Evolutionary conservation across 2,113 vertebrate species (phyloP).

Genomic region (Tamias sibiricus): DNA sequence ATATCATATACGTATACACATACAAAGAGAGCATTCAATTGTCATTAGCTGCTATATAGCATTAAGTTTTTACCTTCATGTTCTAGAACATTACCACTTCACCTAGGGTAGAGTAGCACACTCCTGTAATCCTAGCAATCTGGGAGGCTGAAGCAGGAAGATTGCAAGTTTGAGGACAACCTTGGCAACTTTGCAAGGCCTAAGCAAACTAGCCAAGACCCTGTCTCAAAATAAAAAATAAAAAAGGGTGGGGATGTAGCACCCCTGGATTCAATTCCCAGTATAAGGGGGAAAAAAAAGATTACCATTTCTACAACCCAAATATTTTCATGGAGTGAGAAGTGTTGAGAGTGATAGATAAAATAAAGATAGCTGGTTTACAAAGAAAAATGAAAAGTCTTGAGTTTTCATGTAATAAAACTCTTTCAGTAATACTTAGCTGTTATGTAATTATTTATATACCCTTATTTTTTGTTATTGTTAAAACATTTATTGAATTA

Average conservation of each 20-base stretch:
- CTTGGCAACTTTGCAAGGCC: no score
- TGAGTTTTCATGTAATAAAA: constrained; percentile 31
- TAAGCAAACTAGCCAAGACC: no score
- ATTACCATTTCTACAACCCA: not conserved
- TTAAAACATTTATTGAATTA: constrained; percentile 25
- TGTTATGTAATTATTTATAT: not conserved
- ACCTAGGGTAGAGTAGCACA: no score
- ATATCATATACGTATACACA: not conserved
- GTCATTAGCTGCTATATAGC: not conserved
- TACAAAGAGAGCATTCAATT: not conserved
- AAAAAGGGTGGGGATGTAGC: no score
- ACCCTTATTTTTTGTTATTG: not conserved
- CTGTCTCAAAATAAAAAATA: no score
- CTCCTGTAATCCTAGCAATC: no score
- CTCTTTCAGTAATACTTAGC: not conserved
- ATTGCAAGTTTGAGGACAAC: no score
- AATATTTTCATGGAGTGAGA: not conserved
- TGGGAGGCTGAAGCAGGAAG: no score
- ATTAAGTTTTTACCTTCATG: constrained; percentile 30
- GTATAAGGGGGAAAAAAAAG: no score
- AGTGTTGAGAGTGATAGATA: not conserved
- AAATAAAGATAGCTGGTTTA: constrained; percentile 9
- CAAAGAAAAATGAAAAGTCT: not conserved
- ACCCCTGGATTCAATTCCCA: no score
- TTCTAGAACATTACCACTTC: not conserved